These are phyloP conservation scores for Aptenodytes patagonicus DNA, from an alignment of 2,113 vertebrate genomes.

Conservation along the genomic window DNA sequence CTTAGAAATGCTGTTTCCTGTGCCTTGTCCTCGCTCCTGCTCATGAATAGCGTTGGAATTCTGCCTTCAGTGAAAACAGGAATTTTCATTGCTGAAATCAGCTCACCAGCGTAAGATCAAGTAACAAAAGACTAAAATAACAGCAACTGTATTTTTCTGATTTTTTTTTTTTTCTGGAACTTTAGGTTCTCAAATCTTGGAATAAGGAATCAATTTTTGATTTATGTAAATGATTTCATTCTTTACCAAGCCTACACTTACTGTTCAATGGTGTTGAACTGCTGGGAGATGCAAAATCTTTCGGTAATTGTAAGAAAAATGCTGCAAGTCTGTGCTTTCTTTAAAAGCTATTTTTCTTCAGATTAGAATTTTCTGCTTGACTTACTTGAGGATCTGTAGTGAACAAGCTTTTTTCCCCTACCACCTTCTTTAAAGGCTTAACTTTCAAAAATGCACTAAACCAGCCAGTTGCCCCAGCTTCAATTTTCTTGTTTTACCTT, in stretches of 20 bases:
- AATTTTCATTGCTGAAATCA: not conserved
- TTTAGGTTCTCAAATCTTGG: not conserved
- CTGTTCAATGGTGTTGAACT: not conserved
- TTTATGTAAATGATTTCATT: not conserved
- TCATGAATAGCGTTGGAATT: not conserved
- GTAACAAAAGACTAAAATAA: not conserved
- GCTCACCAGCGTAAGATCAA: not conserved
- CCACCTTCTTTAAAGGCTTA: constrained; percentile 17
- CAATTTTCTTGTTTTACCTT: not conserved
- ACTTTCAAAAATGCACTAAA: not conserved
- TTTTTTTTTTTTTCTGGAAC: not conserved
- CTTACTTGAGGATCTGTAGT: not conserved
- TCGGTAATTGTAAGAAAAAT: not conserved
- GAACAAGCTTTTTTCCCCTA: not conserved
- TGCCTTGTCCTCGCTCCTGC: not conserved
- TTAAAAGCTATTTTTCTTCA: constrained; percentile 34
- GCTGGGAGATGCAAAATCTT: not conserved
- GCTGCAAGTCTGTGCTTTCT: not conserved
- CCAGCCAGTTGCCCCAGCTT: not conserved
- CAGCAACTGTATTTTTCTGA: not conserved
- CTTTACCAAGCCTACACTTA: not conserved
- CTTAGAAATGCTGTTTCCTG: not conserved
- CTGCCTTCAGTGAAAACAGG: not conserved
- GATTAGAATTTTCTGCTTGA: constrained; percentile 43
- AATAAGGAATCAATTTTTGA: not conserved